Conservation (phyloP, 2,888 invertebrate species). For the Caenorhabditis sulstoni region DNA sequence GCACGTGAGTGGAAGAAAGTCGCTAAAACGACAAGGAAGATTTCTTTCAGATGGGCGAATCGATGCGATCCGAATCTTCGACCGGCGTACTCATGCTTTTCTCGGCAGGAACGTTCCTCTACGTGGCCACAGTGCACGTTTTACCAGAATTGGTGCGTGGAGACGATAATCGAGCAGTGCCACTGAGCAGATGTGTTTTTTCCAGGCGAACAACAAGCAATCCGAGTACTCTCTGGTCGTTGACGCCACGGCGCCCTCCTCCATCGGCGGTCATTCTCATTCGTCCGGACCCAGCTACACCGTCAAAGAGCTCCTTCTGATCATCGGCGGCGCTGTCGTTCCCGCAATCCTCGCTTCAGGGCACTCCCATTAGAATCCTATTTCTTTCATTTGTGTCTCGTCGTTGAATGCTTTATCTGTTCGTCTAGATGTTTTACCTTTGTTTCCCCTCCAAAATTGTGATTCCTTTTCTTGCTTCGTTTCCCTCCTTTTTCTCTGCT, state of each 20-base stretch:
- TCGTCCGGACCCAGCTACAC: constrained; percentile 84
- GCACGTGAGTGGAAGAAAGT: constrained; percentile 82
- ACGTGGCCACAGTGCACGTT: constrained; percentile 98
- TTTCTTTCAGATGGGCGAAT: constrained; percentile 49
- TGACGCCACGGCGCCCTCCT: constrained; percentile 51
- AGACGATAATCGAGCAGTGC: too few relatives aligned
- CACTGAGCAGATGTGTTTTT: neutral
- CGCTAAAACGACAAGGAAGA: neutral
- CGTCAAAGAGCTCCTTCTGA: constrained; percentile 88
- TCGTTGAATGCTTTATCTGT: neutral
- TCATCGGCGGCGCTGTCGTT: constrained; percentile 90
- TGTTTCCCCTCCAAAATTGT: constrained; percentile 21
- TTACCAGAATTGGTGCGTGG: constrained; percentile 89
- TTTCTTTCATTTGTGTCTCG: constrained; percentile 8
- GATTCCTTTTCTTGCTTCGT: constrained; percentile 23
- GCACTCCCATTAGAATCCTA: constrained; percentile 87
- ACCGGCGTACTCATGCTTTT: constrained; percentile 98
- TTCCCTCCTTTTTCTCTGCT: constrained; percentile 42
- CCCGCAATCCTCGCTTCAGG: constrained; percentile 93
- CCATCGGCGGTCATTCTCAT: constrained; percentile 58
- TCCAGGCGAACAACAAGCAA: constrained; percentile 57
- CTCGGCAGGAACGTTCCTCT: constrained; percentile 98
- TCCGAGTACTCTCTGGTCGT: constrained; percentile 51
- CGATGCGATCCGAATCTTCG: constrained; percentile 84
- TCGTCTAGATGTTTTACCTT: neutral